Conservation (phyloP, 2,888 invertebrate species). For the Quadroppia sp. region DNA sequence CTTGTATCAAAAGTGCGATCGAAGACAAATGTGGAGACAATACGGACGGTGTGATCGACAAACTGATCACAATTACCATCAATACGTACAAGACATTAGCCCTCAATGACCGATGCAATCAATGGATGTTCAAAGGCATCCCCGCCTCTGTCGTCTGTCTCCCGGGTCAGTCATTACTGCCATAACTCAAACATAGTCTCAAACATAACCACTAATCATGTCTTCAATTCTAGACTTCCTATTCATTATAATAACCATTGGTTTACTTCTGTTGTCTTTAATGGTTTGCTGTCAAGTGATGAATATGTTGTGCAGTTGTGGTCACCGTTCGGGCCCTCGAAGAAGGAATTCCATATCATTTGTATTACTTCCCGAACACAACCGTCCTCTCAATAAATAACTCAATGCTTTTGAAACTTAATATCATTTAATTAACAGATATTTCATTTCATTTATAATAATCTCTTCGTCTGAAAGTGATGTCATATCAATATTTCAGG, state of each 20-base stretch:
- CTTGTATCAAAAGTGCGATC: background rate
- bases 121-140: background rate
- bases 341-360: no score
- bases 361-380: no score
- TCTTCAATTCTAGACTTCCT: background rate
- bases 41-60: no score
- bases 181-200: background rate
- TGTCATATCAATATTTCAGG: no score
- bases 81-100: background rate
- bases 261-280: background rate
- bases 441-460: no score
- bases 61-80: no score
- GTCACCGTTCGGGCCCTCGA: background rate
- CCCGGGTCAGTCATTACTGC: background rate
- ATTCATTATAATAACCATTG: background rate
- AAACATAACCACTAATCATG: background rate
- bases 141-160: background rate
- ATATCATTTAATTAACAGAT: no score
- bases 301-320: background rate
- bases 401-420: no score
- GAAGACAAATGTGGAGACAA: slow-evolving; percentile 20
- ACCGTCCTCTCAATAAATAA: no score
- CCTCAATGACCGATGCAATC: background rate
- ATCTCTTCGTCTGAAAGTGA: no score
- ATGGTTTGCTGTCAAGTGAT: background rate